These are phyloP conservation scores for Palloptera scutellata DNA, from an alignment of 2,888 invertebrate species.

Conservation along the genomic window DNA sequence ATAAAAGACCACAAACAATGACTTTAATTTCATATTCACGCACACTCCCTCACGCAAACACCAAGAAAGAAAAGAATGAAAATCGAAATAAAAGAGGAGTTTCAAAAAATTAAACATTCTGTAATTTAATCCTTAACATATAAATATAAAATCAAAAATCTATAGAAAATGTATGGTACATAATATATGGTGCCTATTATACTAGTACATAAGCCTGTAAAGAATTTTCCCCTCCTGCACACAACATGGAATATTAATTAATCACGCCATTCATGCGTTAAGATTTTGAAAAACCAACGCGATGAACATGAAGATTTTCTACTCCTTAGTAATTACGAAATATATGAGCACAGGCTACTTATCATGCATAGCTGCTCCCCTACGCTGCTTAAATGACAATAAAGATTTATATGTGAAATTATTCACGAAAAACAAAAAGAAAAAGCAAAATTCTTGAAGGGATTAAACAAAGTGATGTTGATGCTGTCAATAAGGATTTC, in stretches of 20 bases:
- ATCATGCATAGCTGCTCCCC: background rate
- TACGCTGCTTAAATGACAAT: background rate
- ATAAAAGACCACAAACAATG: conserved; percentile 2
- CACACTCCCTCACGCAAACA: background rate
- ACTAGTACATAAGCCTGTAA: background rate
- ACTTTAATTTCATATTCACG: background rate
- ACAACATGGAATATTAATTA: conserved; percentile 22
- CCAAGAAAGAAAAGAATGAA: too few relatives aligned
- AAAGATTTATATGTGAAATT: background rate
- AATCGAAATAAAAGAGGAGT: background rate
- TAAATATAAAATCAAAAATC: background rate
- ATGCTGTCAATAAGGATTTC: conserved; percentile 27
- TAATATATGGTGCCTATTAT: too few relatives aligned
- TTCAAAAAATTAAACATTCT: conserved; percentile 1
- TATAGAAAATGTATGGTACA: too few relatives aligned
- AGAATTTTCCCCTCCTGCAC: background rate
- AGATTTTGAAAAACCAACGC: background rate
- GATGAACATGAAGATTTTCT: too few relatives aligned
- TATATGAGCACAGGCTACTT: background rate
- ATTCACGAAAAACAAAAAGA: background rate
- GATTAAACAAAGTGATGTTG: conserved; percentile 17
- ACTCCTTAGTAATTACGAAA: background rate
- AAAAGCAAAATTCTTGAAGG: conserved; percentile 3
- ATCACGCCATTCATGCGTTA: conserved; percentile 21
- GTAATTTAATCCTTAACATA: conserved; percentile 7